phyloP scores from a whole-genome alignment of 1,140 invertebrate genomes.

The Dryas iulia region DNA sequence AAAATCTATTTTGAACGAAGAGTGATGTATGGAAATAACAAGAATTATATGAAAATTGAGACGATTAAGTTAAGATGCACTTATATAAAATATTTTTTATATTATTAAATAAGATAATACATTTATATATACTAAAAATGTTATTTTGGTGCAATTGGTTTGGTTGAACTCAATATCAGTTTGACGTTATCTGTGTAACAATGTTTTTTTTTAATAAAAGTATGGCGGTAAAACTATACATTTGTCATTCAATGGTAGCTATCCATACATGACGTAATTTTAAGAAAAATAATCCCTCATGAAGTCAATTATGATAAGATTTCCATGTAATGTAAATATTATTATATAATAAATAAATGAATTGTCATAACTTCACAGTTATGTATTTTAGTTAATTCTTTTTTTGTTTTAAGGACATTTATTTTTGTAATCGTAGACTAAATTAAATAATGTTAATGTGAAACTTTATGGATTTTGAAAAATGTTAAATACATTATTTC shows the following conservation, averaged over 20 bases:
- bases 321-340: conserved; percentile 66
- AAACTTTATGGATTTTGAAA: conserved; percentile 59
- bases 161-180: not conserved
- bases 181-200: no score
- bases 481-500: conserved; percentile 70
- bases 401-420: conserved; percentile 52
- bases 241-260: conserved; percentile 44
- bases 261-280: conserved; percentile 23
- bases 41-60: not conserved
- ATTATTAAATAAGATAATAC: not conserved
- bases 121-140: not conserved
- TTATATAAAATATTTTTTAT: not conserved
- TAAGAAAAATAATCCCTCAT: conserved; percentile 16
- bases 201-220: not conserved
- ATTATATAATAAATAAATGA: conserved; percentile 38
- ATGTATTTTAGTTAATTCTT: conserved; percentile 22
- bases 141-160: not conserved
- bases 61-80: not conserved
- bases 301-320: conserved; percentile 48
- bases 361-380: conserved; percentile 13
- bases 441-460: conserved; percentile 39
- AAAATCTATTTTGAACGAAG: not conserved
- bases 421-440: conserved; percentile 70
- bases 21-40: not conserved
- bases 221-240: not conserved